phyloP scores from a whole-genome alignment of 2,888 invertebrate genomes.

The Rhopalosiphum nymphaeae region DNA sequence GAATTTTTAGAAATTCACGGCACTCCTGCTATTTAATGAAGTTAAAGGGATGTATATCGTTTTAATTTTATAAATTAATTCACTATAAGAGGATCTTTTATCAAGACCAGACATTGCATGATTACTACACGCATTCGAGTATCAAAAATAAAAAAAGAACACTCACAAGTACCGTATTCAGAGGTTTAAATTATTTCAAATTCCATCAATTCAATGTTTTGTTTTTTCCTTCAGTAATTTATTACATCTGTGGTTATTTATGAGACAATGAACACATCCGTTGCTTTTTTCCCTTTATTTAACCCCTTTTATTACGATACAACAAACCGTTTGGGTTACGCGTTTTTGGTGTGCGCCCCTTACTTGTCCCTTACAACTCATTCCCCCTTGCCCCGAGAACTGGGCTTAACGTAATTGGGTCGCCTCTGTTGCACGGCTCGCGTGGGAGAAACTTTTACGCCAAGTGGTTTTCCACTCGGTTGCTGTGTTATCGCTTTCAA shows the following conservation, averaged over 20 bases:
- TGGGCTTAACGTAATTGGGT: slow-evolving; percentile 1
- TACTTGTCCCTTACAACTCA: neutral
- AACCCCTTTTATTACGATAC: slow-evolving; percentile 5
- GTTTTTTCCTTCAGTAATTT: slow-evolving; percentile 13
- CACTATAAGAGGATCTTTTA: neutral
- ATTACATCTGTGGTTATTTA: slow-evolving; percentile 17
- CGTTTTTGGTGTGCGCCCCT: neutral
- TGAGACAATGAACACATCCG: slow-evolving; percentile 29
- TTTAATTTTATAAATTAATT: neutral
- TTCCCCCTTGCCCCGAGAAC: neutral
- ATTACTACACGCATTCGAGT: neutral
- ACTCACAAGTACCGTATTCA: neutral
- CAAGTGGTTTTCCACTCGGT: neutral
- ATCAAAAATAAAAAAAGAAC: neutral
- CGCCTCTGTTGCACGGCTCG: neutral
- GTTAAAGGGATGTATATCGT: neutral
- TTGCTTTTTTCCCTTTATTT: neutral
- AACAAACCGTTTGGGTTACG: slow-evolving; percentile 19
- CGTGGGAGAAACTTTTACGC: neutral
- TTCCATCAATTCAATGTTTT: neutral
- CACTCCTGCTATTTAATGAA: neutral
- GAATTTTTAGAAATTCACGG: neutral
- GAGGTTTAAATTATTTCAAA: neutral
- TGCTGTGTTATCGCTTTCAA: neutral
- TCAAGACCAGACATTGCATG: neutral